A percentile compares a stretch with the other conserved stretches of the same genome.
phyloP scores from a whole-genome alignment of 1,140 invertebrate species.

The Pantala flavescens region DNA sequence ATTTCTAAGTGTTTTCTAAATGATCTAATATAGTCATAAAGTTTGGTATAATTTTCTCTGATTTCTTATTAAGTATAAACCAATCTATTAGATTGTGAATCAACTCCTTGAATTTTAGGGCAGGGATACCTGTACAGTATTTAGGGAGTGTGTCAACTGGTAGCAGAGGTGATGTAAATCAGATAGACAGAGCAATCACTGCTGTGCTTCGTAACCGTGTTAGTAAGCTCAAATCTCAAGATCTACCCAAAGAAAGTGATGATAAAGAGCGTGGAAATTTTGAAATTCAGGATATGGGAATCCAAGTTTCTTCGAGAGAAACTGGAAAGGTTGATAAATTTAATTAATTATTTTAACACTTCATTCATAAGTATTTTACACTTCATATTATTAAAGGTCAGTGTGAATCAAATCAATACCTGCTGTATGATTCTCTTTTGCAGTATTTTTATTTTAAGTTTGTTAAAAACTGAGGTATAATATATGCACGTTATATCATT shows the following conservation, averaged over 20 bases:
- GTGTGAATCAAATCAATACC: too few species aligned
- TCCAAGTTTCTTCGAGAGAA: constrained; percentile 34
- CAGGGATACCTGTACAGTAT: constrained; percentile 36
- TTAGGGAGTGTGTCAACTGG: constrained; percentile 39
- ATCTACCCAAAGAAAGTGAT: background rate
- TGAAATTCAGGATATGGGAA: constrained; percentile 42
- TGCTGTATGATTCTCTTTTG: too few species aligned
- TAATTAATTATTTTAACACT: constrained; percentile 5
- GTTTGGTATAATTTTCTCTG: too few species aligned
- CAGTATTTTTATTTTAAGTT: too few species aligned
- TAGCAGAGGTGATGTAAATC: constrained; percentile 40
- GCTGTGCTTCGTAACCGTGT: constrained; percentile 27
- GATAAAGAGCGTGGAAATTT: constrained; percentile 25
- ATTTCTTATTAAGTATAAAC: too few species aligned
- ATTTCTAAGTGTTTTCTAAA: too few species aligned
- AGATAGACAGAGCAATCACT: constrained; percentile 41
- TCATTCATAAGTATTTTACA: too few species aligned
- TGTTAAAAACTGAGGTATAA: too few species aligned
- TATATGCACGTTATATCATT: too few species aligned
- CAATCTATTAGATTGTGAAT: too few species aligned
- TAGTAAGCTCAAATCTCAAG: background rate
- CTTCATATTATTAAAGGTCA: too few species aligned
- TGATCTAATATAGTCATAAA: too few species aligned
- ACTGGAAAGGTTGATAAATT: constrained; percentile 33
- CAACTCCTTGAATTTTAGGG: constrained; percentile 8